Evolutionary conservation across 2,797 vertebrate genomes (phyloP).

Genomic region (Rhynchotus rufescens): DNA sequence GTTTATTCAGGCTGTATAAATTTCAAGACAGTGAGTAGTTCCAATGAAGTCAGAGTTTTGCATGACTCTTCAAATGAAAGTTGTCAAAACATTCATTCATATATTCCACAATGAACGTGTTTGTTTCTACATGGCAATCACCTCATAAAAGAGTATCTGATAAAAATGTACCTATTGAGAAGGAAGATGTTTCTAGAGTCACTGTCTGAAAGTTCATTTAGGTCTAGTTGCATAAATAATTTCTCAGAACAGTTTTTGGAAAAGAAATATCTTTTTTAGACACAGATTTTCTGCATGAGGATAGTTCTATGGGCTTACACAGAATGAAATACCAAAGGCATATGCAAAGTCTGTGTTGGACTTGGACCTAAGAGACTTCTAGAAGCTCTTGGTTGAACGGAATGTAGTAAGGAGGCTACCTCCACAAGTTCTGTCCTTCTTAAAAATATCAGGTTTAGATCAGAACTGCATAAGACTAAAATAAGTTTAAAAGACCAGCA

Average conservation of each 20-base stretch:
- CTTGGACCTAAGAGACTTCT: background rate
- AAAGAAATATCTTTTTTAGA: constrained; percentile 6
- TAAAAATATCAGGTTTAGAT: background rate
- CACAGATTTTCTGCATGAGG: background rate
- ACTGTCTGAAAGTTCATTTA: background rate
- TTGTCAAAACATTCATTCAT: background rate
- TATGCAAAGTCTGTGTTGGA: background rate
- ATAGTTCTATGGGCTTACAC: background rate
- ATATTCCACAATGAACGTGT: background rate
- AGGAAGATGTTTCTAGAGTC: background rate
- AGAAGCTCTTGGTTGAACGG: background rate
- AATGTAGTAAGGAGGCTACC: background rate
- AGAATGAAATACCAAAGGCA: background rate
- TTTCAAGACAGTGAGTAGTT: background rate
- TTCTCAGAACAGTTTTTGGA: background rate
- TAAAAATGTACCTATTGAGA: background rate
- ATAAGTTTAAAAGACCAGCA: background rate
- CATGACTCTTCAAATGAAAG: background rate
- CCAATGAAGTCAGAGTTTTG: background rate
- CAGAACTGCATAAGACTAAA: background rate
- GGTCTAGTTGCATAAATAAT: background rate
- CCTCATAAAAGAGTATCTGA: background rate
- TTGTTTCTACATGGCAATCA: background rate
- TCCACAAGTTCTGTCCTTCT: background rate
- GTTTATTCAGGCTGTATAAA: background rate